These are phyloP conservation scores for Cottus gobio DNA, from an alignment of 2,113 vertebrate genomes.

Conservation along the genomic window DNA sequence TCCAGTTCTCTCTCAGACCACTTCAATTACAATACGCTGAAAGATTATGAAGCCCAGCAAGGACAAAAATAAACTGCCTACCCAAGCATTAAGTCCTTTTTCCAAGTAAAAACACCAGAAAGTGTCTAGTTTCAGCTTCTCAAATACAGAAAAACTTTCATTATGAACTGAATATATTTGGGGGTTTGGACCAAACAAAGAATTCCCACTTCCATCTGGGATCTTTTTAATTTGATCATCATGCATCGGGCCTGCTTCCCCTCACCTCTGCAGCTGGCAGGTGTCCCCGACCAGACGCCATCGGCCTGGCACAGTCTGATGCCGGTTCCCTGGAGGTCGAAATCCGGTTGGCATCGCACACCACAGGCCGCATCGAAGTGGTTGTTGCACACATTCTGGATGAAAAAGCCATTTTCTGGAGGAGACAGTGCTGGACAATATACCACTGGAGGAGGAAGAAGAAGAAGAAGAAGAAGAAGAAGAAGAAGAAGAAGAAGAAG, in stretches of 20 bases:
- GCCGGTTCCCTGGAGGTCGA: slow-evolving; percentile 91
- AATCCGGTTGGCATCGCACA: slow-evolving; percentile 90
- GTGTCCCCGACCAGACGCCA: slow-evolving; percentile 91
- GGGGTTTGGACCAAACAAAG: neutral
- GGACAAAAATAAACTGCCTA: neutral
- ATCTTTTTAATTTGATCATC: neutral
- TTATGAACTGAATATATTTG: neutral
- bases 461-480: neutral
- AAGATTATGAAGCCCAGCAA: neutral
- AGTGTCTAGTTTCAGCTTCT: neutral
- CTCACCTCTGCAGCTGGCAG: slow-evolving; percentile 91
- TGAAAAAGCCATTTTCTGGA: slow-evolving; percentile 94
- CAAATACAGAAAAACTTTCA: neutral
- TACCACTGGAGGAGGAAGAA: slow-evolving; percentile 82
- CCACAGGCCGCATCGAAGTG: slow-evolving; percentile 95
- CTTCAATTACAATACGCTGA: neutral
- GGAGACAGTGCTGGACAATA: slow-evolving; percentile 88
- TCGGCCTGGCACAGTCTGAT: slow-evolving; percentile 93
- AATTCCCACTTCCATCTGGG: neutral
- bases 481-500: slow-evolving; percentile 9
- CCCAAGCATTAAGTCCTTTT: neutral
- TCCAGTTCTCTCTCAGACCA: neutral
- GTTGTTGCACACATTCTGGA: slow-evolving; percentile 95
- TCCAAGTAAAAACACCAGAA: neutral
- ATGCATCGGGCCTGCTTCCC: neutral